Evolutionary conservation across 2,113 vertebrate species (phyloP).

Genomic region (Lampris incognitus): DNA sequence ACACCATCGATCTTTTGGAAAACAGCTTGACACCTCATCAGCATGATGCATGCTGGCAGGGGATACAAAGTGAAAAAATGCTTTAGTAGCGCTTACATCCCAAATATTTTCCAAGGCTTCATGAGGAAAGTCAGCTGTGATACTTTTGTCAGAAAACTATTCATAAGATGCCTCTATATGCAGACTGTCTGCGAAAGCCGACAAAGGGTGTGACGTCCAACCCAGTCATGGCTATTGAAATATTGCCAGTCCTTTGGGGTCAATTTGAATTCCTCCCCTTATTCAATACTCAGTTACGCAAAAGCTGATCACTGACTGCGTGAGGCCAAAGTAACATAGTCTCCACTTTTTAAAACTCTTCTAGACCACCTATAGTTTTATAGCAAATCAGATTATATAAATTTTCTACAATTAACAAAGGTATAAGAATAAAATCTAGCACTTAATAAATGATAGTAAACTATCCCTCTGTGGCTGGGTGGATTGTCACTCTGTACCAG

Average conservation of each 20-base stretch:
- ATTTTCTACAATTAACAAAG: constrained; percentile 43
- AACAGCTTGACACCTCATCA: constrained; percentile 59
- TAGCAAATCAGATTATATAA: constrained; percentile 31
- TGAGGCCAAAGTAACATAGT: constrained; percentile 21
- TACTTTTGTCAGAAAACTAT: constrained; percentile 54
- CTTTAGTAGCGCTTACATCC: constrained; percentile 63
- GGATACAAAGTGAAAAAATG: constrained; percentile 44
- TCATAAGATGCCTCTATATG: constrained; percentile 34
- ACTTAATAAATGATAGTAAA: constrained; percentile 18
- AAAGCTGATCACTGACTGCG: constrained; percentile 53
- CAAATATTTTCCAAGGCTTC: constrained; percentile 49
- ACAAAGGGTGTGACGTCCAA: neutral
- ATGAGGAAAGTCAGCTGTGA: neutral
- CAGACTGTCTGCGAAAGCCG: constrained; percentile 7
- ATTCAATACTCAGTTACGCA: constrained; percentile 57
- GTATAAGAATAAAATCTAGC: constrained; percentile 18
- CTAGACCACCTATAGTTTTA: constrained; percentile 43
- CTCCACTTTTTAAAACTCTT: constrained; percentile 53
- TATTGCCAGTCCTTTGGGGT: constrained; percentile 39
- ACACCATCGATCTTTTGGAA: constrained; percentile 69
- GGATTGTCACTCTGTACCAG: neutral
- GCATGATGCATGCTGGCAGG: constrained; percentile 30
- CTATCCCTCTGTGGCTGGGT: neutral
- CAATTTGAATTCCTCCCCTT: constrained; percentile 56
- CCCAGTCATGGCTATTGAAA: constrained; percentile 19